A percentile compares a stretch with the other conserved stretches of the same genome.
These are phyloP conservation scores for Ariopsis seemanni DNA, from an alignment of 2,113 vertebrate species.

Conservation along the genomic window DNA sequence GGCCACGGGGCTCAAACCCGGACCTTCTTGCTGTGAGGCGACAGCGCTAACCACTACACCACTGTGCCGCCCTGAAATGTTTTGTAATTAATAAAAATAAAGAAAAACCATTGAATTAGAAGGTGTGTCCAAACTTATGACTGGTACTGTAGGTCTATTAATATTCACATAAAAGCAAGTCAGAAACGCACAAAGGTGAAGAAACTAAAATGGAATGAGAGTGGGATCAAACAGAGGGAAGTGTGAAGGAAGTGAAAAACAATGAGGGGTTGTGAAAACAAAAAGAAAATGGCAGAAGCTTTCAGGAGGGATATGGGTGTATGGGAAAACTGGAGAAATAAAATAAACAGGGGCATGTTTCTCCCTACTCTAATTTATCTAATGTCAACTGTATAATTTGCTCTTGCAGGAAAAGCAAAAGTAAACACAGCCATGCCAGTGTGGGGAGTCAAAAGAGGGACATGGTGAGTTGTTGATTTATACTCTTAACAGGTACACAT, in stretches of 20 bases:
- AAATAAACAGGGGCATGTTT: background rate
- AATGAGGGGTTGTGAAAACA: slow-evolving; percentile 11
- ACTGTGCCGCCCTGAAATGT: too few relatives aligned
- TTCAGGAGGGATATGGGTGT: background rate
- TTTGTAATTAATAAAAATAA: too few relatives aligned
- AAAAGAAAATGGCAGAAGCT: slow-evolving; percentile 30
- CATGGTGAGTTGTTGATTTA: slow-evolving; percentile 44
- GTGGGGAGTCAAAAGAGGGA: slow-evolving; percentile 37
- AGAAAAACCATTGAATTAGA: too few relatives aligned
- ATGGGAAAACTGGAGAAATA: background rate
- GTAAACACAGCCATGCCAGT: slow-evolving; percentile 47
- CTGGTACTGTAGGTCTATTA: too few relatives aligned
- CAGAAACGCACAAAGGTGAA: background rate
- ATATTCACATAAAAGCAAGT: slow-evolving; percentile 4
- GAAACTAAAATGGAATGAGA: slow-evolving; percentile 40
- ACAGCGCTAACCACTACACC: too few relatives aligned
- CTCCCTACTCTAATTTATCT: slow-evolving; percentile 4
- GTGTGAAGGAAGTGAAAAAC: slow-evolving; percentile 13
- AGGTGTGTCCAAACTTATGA: too few relatives aligned
- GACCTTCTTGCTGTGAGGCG: too few relatives aligned
- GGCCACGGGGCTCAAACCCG: too few relatives aligned
- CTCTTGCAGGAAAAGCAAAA: slow-evolving; percentile 55
- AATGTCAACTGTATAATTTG: background rate
- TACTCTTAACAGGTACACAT: background rate
- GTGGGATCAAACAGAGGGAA: slow-evolving; percentile 24